Evolutionary conservation across 2,797 vertebrate species (phyloP), one percentile per base, ranked within the genome.

Genomic region (Pyrocephalus nanus): DNA sequence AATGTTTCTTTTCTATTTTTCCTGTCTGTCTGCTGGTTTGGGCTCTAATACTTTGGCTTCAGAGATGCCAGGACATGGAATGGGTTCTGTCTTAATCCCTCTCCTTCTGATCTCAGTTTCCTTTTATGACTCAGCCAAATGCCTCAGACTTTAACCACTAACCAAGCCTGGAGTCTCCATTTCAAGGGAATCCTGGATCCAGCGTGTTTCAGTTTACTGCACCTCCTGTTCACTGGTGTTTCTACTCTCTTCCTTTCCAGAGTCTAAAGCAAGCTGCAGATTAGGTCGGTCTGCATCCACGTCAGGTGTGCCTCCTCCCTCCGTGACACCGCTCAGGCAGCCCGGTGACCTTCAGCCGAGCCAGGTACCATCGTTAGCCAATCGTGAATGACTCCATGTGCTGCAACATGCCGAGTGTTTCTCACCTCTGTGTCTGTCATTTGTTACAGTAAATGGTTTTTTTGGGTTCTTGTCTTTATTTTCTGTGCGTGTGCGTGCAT

Each of bases 311-410:
- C 98, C 98, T 94, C 99, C 99, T 88, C 97, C 99, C 1, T 97
- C 99, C 21, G 98, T 98, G 34, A 98, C 98, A 58, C 99, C 99
- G 93, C 99, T 99, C 97, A 98, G 98, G 97, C 99, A 98, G 98
- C 97, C 97, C 95, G 95, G 98, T 54, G 99, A 99, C 89, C 95
- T 98, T 74, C 99, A 98, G 95, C 98, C 98, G 45, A 99, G 98
- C 98, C 98, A 99, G 98, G 99, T 99, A 98, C 97, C 97, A 95
- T 97, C 98, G 96, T 97, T 98, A 98, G 98, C 97, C 97, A 97
- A 72, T 98, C 97, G 97, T 95, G 98, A 98, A 98, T 98, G 98
- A 98, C 97, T 98, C 95, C 98, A 95, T 98, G 97, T 98, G 97
- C 94, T 97, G 96, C 97, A 95, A 97, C 98, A 97, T 98, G 97